Percentiles rank a stretch among this genome's conserved stretches.
Evolutionary conservation across 2,888 invertebrate genomes (phyloP).

Genomic region (Busseola fusca): DNA sequence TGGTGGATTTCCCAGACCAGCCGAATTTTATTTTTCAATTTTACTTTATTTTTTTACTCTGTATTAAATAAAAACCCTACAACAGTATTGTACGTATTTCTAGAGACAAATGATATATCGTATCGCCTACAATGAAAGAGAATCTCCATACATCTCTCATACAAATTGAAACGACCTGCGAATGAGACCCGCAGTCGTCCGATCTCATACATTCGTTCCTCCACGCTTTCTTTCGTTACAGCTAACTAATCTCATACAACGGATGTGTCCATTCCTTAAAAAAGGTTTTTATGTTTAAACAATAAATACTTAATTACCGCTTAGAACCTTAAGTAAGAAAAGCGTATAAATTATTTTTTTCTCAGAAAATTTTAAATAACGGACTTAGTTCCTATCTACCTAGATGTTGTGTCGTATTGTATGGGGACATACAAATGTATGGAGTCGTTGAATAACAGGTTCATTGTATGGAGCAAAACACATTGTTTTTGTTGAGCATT

Average conservation of each 20-base stretch:
- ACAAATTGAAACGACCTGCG: conserved; percentile 23
- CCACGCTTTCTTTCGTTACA: conserved; percentile 64
- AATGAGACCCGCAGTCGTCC: conserved; percentile 12
- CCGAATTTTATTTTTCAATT: background rate
- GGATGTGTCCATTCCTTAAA: conserved; percentile 71
- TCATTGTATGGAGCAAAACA: background rate
- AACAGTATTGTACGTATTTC: conserved; percentile 13
- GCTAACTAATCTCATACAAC: conserved; percentile 84
- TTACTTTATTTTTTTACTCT: too few relatives aligned
- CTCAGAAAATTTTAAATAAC: conserved; percentile 74
- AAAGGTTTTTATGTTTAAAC: conserved; percentile 68
- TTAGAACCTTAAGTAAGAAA: conserved; percentile 87
- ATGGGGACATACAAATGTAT: conserved; percentile 52
- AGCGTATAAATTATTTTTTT: conserved; percentile 83
- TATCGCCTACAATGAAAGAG: conserved; percentile 10
- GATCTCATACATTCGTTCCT: conserved; percentile 53
- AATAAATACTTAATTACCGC: conserved; percentile 86
- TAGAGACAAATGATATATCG: conserved; percentile 26
- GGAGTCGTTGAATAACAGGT: conserved; percentile 57
- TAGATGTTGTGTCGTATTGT: conserved; percentile 64
- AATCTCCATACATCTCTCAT: conserved; percentile 37
- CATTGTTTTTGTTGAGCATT: conserved; percentile 26
- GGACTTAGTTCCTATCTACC: conserved; percentile 79
- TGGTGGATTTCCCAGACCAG: background rate
- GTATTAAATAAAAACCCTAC: conserved; percentile 10